Conservation (phyloP, 2,888 invertebrate genomes). For the Zelleria hepariella region DNA sequence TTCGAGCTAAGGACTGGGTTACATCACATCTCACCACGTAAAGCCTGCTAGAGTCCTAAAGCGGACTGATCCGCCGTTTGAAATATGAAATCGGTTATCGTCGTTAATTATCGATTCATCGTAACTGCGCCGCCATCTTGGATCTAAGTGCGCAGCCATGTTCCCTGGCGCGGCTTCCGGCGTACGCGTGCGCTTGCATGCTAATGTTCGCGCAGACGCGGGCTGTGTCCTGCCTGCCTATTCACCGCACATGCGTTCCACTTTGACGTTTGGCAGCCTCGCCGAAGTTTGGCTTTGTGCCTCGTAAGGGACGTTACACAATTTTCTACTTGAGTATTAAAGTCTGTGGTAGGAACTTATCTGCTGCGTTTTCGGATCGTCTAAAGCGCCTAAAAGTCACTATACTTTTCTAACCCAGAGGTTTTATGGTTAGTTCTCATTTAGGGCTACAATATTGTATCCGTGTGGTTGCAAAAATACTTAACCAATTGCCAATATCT, state of each 20-base stretch:
- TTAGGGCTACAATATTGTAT: too few species aligned
- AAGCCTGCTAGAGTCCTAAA: constrained; percentile 22
- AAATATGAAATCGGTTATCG: constrained; percentile 67
- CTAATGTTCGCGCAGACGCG: constrained; percentile 55
- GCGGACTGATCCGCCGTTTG: constrained; percentile 36
- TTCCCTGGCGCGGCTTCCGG: constrained; percentile 65
- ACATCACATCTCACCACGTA: constrained; percentile 43
- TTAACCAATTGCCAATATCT: too few species aligned
- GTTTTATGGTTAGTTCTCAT: too few species aligned
- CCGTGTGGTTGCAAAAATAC: too few species aligned
- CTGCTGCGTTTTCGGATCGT: too few species aligned
- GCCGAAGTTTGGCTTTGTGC: background rate
- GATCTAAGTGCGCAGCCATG: constrained; percentile 56
- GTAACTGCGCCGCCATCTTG: constrained; percentile 62
- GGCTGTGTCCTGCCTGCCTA: constrained; percentile 30
- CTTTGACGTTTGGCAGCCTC: constrained; percentile 21
- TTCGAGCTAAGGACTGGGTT: constrained; percentile 40
- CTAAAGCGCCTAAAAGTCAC: background rate
- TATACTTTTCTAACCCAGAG: too few species aligned
- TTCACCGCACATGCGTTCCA: constrained; percentile 41
- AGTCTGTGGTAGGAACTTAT: too few species aligned
- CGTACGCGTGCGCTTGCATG: constrained; percentile 60
- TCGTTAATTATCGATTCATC: constrained; percentile 65
- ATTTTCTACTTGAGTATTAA: background rate
- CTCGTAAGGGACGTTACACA: constrained; percentile 15